Percentiles rank a stretch among this genome's conserved stretches.
Evolutionary conservation across 2,888 invertebrate species (phyloP).

Genomic region (Drosophila maculinotata): DNA sequence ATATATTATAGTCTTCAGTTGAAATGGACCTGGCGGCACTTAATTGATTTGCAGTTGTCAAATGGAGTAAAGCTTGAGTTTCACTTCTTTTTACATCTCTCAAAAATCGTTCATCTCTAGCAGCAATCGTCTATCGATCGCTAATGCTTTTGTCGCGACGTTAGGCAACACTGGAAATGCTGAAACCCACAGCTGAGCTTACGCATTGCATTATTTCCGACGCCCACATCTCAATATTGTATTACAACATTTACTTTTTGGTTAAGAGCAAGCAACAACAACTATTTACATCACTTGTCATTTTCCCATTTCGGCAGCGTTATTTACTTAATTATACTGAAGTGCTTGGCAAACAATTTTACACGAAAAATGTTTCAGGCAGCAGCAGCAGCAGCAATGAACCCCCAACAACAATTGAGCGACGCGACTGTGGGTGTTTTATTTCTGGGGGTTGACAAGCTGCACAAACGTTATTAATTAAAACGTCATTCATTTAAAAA

Average conservation of each 20-base stretch:
- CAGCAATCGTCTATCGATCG: background rate
- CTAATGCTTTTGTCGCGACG: background rate
- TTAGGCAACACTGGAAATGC: constrained; percentile 13
- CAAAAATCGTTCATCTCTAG: constrained; percentile 3
- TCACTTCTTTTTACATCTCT: constrained; percentile 1
- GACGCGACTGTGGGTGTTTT: constrained; percentile 6
- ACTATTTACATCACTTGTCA: constrained; percentile 49
- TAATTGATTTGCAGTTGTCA: too few relatives aligned
- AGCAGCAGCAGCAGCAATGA: constrained; percentile 15
- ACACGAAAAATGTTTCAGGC: constrained; percentile 78
- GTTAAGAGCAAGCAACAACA: constrained; percentile 20
- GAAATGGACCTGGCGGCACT: background rate
- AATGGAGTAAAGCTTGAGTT: too few relatives aligned
- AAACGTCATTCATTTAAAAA: constrained; percentile 81
- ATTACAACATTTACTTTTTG: constrained; percentile 62
- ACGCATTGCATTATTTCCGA: constrained; percentile 34
- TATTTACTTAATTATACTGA: constrained; percentile 80
- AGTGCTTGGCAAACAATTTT: constrained; percentile 79
- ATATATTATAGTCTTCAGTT: background rate
- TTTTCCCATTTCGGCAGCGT: constrained; percentile 51
- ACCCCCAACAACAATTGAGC: constrained; percentile 27
- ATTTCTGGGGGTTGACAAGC: constrained; percentile 20
- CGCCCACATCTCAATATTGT: constrained; percentile 69
- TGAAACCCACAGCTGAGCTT: constrained; percentile 17
- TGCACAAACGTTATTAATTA: constrained; percentile 83